Evolutionary conservation across 2,888 invertebrate genomes (phyloP).

Genomic region (Euzetes globulus): DNA sequence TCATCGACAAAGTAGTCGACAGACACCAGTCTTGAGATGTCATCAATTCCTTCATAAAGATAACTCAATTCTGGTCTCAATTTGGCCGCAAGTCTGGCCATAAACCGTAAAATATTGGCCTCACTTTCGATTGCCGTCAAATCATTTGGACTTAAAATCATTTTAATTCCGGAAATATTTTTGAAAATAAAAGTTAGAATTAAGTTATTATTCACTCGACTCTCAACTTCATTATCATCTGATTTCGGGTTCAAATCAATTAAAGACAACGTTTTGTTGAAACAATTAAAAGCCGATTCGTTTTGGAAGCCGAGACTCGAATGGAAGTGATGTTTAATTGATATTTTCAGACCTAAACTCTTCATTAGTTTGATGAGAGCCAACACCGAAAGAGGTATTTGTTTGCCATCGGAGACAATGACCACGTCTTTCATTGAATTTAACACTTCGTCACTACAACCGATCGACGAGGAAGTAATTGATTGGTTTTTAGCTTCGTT

Average conservation of each 20-base stretch:
- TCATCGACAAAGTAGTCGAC: slow-evolving; percentile 15
- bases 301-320: neutral
- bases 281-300: neutral
- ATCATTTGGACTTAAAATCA: slow-evolving; percentile 1
- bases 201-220: neutral
- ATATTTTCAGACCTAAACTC: neutral
- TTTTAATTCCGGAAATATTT: neutral
- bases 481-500: neutral
- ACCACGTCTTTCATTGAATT: neutral
- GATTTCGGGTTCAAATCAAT: neutral
- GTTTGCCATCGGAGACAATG: neutral
- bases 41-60: slow-evolving; percentile 11
- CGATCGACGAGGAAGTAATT: neutral
- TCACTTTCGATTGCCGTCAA: neutral
- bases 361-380: neutral
- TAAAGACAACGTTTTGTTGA: neutral
- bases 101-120: slow-evolving; percentile 16
- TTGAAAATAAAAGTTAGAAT: slow-evolving; percentile 5
- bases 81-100: slow-evolving; percentile 12
- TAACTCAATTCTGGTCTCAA: slow-evolving; percentile 8
- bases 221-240: neutral
- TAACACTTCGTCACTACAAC: neutral
- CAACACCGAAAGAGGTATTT: slow-evolving; percentile 1
- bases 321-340: slow-evolving; percentile 4
- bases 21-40: neutral